Evolutionary conservation across 1,140 invertebrate species (phyloP).

Genomic region (Eumaeus atala): DNA sequence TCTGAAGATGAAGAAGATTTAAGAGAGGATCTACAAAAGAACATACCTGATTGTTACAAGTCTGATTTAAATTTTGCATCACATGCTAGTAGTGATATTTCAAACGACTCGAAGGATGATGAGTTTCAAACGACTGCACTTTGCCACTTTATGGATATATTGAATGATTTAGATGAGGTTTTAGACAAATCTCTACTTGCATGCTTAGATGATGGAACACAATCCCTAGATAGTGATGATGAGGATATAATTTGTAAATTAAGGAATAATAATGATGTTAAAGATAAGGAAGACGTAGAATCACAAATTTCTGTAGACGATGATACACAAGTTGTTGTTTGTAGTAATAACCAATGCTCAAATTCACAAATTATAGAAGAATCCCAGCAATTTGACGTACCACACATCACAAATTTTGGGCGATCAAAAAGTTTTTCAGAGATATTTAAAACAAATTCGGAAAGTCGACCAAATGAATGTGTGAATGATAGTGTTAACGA

Average conservation of each 20-base stretch:
- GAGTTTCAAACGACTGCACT: conserved; percentile 67
- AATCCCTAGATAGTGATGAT: conserved; percentile 57
- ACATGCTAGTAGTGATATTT: conserved; percentile 52
- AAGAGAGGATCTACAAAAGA: conserved; percentile 60
- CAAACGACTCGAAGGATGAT: conserved; percentile 43
- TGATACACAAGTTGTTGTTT: conserved; percentile 55
- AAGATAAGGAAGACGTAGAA: conserved; percentile 33
- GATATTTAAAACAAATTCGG: conserved; percentile 35
- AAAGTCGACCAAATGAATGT: conserved; percentile 42
- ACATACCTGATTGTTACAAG: conserved; percentile 60
- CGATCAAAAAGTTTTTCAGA: conserved; percentile 63
- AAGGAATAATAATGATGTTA: conserved; percentile 41
- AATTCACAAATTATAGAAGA: conserved; percentile 36
- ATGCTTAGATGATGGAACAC: conserved; percentile 52
- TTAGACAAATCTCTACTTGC: conserved; percentile 65
- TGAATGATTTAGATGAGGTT: conserved; percentile 71
- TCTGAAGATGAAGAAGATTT: conserved; percentile 61
- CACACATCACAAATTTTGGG: conserved; percentile 32
- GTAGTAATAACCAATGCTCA: conserved; percentile 30
- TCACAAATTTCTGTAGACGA: conserved; percentile 53
- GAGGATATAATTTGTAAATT: conserved; percentile 64
- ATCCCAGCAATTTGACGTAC: conserved; percentile 29
- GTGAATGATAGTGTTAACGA: conserved; percentile 41
- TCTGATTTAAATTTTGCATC: conserved; percentile 63
- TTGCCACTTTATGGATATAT: conserved; percentile 71